Evolutionary conservation across 2,888 invertebrate species (phyloP), one percentile per base, ranked within the genome.

Genomic region (Macaria notata): DNA sequence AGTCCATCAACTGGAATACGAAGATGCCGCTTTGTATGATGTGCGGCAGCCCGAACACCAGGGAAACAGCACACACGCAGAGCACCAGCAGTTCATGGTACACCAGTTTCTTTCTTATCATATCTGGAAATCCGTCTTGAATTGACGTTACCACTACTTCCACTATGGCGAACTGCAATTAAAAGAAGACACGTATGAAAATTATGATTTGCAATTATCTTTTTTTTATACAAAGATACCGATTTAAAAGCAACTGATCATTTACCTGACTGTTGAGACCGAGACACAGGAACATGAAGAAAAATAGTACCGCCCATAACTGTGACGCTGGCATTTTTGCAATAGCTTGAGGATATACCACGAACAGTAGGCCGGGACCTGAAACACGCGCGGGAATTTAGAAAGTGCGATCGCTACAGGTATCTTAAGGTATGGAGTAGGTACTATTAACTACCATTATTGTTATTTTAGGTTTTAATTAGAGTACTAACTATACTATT

Each of bases 71-170:
- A 78, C 97, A 98, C 52, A 98, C 95, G 59, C 96, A 92, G 42
- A 98, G 87, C 38, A 98, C 98, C 58, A 98, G 85, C 57, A 98
- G 90, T 84, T 98, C 98, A 76, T 98, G 97, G 75, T 96, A 96
- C 68, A 96, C 95, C 53, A 98, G 92, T 75, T 94, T 94, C 68
- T 93, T 95, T 73, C 95, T 95, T 59, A 98, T 96, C 95, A 96
- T 96, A 63, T 94, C 94, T 0, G 97, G 96, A 81, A 98, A 98
- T 31, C 97, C 97, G 78, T 98, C 98, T 88, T 98, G 97, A 71
- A 98, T 95, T 4, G 98, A 97, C 3, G 98, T 98, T 3, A 98
- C 96, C 3, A 98, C 97, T 4, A 98, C 98, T 90, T 98, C 98
- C 47, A 98, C 97, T 63, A 97, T 96, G 38, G 98, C 98, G 88